Base-by-base conservation (phyloP, 2,888 invertebrate genomes). In the Bhutanitis thaidina region DNA sequence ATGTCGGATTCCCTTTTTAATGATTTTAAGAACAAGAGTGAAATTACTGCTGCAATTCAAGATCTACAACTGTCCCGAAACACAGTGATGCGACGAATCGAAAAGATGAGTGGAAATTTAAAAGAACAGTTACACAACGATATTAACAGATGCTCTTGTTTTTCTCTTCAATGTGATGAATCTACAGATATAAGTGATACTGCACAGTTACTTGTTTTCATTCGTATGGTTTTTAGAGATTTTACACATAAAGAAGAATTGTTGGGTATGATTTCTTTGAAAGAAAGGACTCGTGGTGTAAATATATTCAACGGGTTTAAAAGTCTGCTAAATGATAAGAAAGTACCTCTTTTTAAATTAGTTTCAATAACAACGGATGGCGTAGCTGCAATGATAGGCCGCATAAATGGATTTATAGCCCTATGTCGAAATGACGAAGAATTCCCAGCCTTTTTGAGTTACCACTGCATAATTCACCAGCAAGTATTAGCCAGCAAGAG, bases 21-120 rank as follows among this genome's bases (percentile, higher is more conserved):
- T 7, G 59, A 60, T 25, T 61, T 58, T 61, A 56, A 57, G 56
- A 60, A 57, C 55, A 57, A 57, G 55, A 56, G 53, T 39, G 52
- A 58, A 57, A 59, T 59, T 59, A 55, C n/a, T 50, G 54, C 48
- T 52, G 52, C 50, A 52, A 25, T 56, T 57, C 45, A 59, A 50
- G 52, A 51, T 35, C 49, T 59, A 54, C 55, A 56, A 50, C 52
- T 56, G 56, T 58, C 57, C 9, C 57, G 54, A 57, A 56, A 57
- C 52, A 61, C 55, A 49, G 55, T 59, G 57, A 58, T 56, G 57
- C 49, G 52, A 51, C 55, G 56, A 55, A 52, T 55, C 52, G 52
- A 52, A 55, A 50, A 10, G 32, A 52, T 53, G 41, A 58, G 52
- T 52, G 44, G 53, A 49, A 51, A 55, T 45, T 14, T 59, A 50